Base-by-base conservation (phyloP, 1,140 invertebrate genomes). In the Calliphora vicina region DNA sequence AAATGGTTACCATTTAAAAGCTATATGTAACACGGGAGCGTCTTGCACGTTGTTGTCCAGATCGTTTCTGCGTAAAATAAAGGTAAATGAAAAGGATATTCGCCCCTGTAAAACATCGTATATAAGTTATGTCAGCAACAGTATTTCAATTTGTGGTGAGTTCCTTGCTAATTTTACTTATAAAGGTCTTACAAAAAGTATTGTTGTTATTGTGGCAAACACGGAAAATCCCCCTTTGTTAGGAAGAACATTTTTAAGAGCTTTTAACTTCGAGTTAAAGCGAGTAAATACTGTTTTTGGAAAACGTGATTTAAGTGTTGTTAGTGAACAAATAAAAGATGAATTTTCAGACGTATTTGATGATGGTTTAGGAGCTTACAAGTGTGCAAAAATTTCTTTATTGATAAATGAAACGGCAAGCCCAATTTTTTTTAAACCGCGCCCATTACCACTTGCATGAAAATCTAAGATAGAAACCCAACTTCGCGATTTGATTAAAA, bases 191-290 rank as follows among this genome's bases (percentile, higher is more conserved):
- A 57, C 50, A 57, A 57, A 17, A 17, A 17, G 1, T 1, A 57
- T 57, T 13, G 45, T 57, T 57, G 15, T 57, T 17, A 17, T 57
- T 57, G 15, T 57, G 15, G 5, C 50, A 17, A 57, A 57, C 50
- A 57, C 50, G 13, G 50, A 57, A 57, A 57, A 57, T 26, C 20
- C 72, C 9, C 72, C 27, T 27, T 73, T 73, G 27, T 73, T 73
- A 73, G 72, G 27, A 73, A 26, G 72, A 4, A 27, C 72, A 27
- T 73, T 73, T 73, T 73, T 73, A 29, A 73, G 72, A 73, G 72
- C 20, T 12, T 73, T 73, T 25, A 73, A 29, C 15, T 73, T 73
- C 27, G 72, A 73, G 15, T 29, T 73, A 12, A 29, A 27, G 9
- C 71, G 13, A 25, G 71, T 73, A 8, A 73, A 73, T 29, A 26